Evolutionary conservation across 2,888 invertebrate genomes (phyloP).

Genomic region (Drosophila phalerata): DNA sequence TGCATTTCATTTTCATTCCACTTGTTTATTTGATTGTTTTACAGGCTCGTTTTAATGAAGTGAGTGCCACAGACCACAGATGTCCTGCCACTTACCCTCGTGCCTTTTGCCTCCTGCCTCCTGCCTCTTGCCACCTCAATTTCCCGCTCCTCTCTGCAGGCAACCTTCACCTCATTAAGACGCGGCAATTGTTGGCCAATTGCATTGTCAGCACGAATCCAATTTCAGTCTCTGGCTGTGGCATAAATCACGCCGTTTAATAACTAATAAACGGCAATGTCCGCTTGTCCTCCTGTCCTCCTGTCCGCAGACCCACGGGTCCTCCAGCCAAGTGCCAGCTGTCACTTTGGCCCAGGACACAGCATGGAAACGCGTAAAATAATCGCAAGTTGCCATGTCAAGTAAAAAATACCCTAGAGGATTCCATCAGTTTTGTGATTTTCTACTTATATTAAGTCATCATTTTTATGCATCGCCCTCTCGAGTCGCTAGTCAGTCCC

Average conservation of each 20-base stretch:
- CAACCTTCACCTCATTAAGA: conserved; percentile 64
- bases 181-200: conserved; percentile 54
- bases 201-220: conserved; percentile 44
- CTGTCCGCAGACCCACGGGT: conserved; percentile 12
- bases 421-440: conserved; percentile 77
- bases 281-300: conserved; percentile 10
- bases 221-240: conserved; percentile 21
- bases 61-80: conserved; percentile 47
- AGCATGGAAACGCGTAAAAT: conserved; percentile 79
- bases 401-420: conserved; percentile 73
- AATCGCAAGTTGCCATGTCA: conserved; percentile 62
- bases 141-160: conserved; percentile 16
- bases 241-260: conserved; percentile 76
- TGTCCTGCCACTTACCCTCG: conserved; percentile 36
- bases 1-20: conserved; percentile 46
- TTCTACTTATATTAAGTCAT: conserved; percentile 70
- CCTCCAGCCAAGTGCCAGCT: conserved; percentile 83
- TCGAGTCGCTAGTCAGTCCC: conserved; percentile 1
- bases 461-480: conserved; percentile 59
- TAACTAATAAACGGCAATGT: conserved; percentile 73
- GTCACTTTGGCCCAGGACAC: conserved; percentile 75
- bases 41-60: conserved; percentile 60
- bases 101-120: not conserved
- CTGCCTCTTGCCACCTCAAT: not conserved
- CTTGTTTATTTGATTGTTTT: conserved; percentile 41